These are phyloP conservation scores for Oriolus oriolus DNA, from an alignment of 2,113 vertebrate species.

Conservation along the genomic window DNA sequence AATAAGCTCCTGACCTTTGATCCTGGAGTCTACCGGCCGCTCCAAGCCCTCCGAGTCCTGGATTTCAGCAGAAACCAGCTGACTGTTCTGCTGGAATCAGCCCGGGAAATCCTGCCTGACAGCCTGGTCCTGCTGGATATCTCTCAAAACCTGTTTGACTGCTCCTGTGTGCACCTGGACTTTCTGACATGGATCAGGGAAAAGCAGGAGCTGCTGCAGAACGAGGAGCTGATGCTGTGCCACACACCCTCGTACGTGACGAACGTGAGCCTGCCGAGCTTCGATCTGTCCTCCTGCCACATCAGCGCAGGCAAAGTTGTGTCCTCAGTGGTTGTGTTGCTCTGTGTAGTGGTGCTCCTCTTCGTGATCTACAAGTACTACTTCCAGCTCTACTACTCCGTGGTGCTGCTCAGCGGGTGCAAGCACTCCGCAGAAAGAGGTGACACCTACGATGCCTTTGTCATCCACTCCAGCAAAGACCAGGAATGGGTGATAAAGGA, in stretches of 20 bases:
- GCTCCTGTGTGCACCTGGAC: slow-evolving; percentile 57
- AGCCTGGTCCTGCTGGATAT: slow-evolving; percentile 58
- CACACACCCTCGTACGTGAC: not conserved
- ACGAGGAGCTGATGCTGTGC: slow-evolving; percentile 55
- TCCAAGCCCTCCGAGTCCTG: slow-evolving; percentile 57
- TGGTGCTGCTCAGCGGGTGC: slow-evolving; percentile 68
- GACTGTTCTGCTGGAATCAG: slow-evolving; percentile 7
- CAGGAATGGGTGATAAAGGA: slow-evolving; percentile 76
- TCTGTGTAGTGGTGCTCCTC: not conserved
- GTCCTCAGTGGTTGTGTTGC: not conserved
- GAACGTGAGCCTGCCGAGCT: not conserved
- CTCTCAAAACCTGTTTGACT: slow-evolving; percentile 69
- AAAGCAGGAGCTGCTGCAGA: slow-evolving; percentile 30
- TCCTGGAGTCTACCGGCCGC: not conserved
- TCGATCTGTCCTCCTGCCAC: slow-evolving; percentile 57
- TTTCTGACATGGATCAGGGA: slow-evolving; percentile 72
- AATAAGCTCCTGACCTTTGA: slow-evolving; percentile 72
- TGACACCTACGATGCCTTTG: slow-evolving; percentile 74
- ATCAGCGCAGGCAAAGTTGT: not conserved
- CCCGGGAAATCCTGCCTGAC: slow-evolving; percentile 40
- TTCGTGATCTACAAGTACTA: slow-evolving; percentile 73
- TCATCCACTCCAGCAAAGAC: slow-evolving; percentile 79
- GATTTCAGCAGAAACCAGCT: slow-evolving; percentile 73
- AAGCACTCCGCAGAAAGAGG: slow-evolving; percentile 42
- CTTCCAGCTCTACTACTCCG: slow-evolving; percentile 63